Percentiles rank a stretch among this genome's conserved stretches.
Conservation (phyloP, 2,113 vertebrate species). For the Lepus europaeus region DNA sequence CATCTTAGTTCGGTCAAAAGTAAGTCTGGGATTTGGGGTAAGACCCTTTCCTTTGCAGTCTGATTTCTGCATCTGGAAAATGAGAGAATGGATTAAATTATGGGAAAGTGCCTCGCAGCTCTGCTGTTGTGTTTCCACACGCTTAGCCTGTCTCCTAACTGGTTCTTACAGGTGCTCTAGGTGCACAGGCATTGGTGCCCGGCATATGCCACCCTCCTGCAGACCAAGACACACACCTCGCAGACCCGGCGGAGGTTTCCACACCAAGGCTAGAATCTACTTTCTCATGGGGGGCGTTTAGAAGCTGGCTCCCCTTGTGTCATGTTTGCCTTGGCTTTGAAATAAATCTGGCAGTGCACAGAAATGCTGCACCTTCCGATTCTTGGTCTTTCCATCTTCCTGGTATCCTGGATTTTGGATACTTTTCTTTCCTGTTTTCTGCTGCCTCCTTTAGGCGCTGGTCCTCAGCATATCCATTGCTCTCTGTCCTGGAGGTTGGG, state of each 20-base stretch:
- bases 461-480: slow-evolving; percentile 12
- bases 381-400: slow-evolving; percentile 61
- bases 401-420: slow-evolving; percentile 37
- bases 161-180: background rate
- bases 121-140: too few relatives aligned
- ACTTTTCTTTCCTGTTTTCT: slow-evolving; percentile 59
- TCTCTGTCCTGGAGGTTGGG: background rate
- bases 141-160: background rate
- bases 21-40: background rate
- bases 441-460: background rate
- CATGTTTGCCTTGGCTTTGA: slow-evolving; percentile 81
- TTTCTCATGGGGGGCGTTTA: background rate
- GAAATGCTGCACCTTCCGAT: slow-evolving; percentile 80
- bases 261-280: slow-evolving; percentile 42
- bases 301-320: slow-evolving; percentile 68
- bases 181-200: background rate
- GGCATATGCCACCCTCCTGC: background rate
- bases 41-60: background rate
- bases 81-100: background rate
- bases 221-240: background rate
- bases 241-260: background rate
- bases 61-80: background rate
- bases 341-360: slow-evolving; percentile 57
- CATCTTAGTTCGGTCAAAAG: background rate
- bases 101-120: background rate